Evolutionary conservation across 2,113 vertebrate genomes (phyloP), one percentile per base, ranked within the genome.

Genomic region (Sceloporus tristichus): DNA sequence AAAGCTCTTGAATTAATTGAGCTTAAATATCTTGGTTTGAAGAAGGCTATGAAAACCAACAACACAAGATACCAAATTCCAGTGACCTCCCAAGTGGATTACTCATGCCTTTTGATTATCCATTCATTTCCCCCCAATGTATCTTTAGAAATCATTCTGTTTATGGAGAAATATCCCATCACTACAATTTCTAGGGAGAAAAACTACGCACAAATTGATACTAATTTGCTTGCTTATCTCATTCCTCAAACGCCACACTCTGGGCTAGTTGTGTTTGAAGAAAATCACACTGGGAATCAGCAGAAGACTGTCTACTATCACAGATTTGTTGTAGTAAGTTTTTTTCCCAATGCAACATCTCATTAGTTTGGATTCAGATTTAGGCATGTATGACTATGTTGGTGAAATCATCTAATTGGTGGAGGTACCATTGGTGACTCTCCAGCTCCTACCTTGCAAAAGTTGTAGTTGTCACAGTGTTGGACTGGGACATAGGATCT

Each of bases 1-100:
- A n/a, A 2, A 85, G 6, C 71, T 62, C 71, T 59, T 85, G 82
- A 85, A 85, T 85, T 85, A 85, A 85, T 85, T 85, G 71, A 56
- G 21, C 34, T 75, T 85, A 75, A 56, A 11, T 59, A 84, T 14
- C 48, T n/a, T 16, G 48, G 48, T 74, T 23, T 74, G 70, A 84
- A 74, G n/a, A 53, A 48, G 29, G 48, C n/a, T 53, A 70, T 83
- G 25, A 84, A 34, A 27, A 48, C 10, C 13, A 38, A 81, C 80
- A 66, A 84, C 29, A 59, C 68, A 38, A 34, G 18, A 62, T 29
- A 23, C 23, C 71, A 56, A 85, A 75, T 27, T 27, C 38, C 29
- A 84, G 74, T 34, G 54, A 74, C 21, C 21, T 56, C 42, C 42
- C 4, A 29, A 53, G 7, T 29, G 48, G 42, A 54, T 71, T 84